Evolutionary conservation across 2,113 vertebrate genomes (phyloP).

Genomic region (Bettongia penicillata): DNA sequence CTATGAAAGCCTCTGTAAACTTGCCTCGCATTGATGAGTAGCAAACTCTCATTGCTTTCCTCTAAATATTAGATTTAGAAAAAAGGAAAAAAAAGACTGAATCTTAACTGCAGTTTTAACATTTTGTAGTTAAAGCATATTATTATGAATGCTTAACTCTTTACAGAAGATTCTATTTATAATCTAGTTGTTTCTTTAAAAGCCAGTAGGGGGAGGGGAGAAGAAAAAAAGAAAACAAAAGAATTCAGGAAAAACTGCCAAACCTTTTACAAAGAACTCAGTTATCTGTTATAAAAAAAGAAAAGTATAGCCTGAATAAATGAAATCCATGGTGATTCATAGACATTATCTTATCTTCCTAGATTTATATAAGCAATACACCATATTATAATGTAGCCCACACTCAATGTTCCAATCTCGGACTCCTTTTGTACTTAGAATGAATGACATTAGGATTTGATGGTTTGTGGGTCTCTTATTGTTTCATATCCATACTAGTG

Average conservation of each 20-base stretch:
- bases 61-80: constrained; percentile 7
- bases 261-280: background rate
- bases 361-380: background rate
- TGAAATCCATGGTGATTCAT: background rate
- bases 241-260: background rate
- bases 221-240: background rate
- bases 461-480: background rate
- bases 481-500: background rate
- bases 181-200: constrained; percentile 7
- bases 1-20: background rate
- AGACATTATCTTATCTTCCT: background rate
- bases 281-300: background rate
- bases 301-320: background rate
- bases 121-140: background rate
- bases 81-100: constrained; percentile 12
- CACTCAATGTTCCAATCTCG: background rate
- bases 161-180: constrained; percentile 4
- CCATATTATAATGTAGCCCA: background rate
- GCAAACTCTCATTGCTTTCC: background rate
- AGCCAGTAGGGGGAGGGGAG: background rate
- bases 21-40: background rate
- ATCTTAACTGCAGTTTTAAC: background rate
- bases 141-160: background rate
- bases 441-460: background rate
- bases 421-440: background rate